Conservation (phyloP, 2,888 invertebrate species). For the Limenitis camilla region DNA sequence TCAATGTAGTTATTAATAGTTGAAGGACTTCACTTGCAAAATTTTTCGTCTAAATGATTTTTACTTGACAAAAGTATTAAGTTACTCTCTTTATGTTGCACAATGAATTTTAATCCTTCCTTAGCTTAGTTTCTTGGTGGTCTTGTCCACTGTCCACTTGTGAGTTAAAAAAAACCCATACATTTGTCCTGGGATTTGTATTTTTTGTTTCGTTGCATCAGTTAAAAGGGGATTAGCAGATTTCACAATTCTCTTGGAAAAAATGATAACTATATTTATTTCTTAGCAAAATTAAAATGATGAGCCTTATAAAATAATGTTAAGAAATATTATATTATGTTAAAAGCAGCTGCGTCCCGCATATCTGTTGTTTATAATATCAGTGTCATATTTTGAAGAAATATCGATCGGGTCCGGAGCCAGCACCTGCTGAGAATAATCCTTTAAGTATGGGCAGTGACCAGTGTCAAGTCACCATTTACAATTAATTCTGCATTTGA, state of each 20-base stretch:
- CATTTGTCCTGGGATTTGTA: neutral
- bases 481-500: too few species aligned
- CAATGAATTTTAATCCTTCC: neutral
- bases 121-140: neutral
- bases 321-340: neutral
- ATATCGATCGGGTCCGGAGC: neutral
- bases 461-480: too few species aligned
- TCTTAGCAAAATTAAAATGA: neutral
- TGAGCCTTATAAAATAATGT: neutral
- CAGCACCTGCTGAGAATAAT: slow-evolving; percentile 4
- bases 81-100: slow-evolving; percentile 4
- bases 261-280: neutral
- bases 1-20: too few species aligned
- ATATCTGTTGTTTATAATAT: neutral
- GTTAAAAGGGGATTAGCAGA: neutral
- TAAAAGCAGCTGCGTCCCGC: neutral
- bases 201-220: neutral
- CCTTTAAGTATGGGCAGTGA: slow-evolving; percentile 1
- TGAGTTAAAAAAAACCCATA: slow-evolving; percentile 1
- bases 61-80: slow-evolving; percentile 1
- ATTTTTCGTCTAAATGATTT: neutral
- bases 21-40: too few species aligned
- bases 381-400: slow-evolving; percentile 1
- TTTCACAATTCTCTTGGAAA: neutral
- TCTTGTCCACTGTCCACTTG: slow-evolving; percentile 1